Conservation (phyloP, 2,797 vertebrate genomes). For the Lepus oiostolus region DNA sequence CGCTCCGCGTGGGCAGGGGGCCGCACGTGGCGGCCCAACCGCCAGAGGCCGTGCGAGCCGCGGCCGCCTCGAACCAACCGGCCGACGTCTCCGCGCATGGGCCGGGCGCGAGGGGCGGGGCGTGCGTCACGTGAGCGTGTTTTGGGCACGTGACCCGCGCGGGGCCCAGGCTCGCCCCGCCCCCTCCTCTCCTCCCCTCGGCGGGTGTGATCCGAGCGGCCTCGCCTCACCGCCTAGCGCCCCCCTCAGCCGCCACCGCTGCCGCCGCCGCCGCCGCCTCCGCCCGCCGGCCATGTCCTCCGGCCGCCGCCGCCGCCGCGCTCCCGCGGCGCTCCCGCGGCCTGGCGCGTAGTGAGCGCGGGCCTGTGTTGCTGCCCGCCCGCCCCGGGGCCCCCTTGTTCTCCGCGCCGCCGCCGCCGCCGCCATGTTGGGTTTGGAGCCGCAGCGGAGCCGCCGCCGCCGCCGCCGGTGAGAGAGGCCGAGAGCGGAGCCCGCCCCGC, state of each 20-base stretch:
- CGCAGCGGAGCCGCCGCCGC: constrained; percentile 88
- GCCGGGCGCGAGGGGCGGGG: constrained; percentile 65
- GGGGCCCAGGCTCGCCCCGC: constrained; percentile 88
- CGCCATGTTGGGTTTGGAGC: constrained; percentile 89
- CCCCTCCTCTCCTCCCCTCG: constrained; percentile 81
- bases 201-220: constrained; percentile 75
- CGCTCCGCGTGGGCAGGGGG: background rate
- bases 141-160: constrained; percentile 87
- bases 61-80: background rate
- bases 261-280: background rate
- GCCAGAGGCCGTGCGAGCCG: rapidly evolving
- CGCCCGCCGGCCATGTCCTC: constrained; percentile 78
- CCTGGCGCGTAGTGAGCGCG: constrained; percentile 75
- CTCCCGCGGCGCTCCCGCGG: constrained; percentile 78
- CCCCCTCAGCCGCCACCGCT: constrained; percentile 72
- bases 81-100: constrained; percentile 67
- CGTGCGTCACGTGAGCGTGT: constrained; percentile 86
- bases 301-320: constrained; percentile 82
- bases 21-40: background rate
- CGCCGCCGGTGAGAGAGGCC: constrained; percentile 79
- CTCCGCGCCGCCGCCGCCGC: constrained; percentile 82
- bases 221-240: constrained; percentile 78
- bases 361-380: constrained; percentile 63
- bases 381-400: constrained; percentile 82
- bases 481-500: constrained; percentile 74